Evolutionary conservation across 2,888 invertebrate species (phyloP).

Genomic region (Euclidia mi): DNA sequence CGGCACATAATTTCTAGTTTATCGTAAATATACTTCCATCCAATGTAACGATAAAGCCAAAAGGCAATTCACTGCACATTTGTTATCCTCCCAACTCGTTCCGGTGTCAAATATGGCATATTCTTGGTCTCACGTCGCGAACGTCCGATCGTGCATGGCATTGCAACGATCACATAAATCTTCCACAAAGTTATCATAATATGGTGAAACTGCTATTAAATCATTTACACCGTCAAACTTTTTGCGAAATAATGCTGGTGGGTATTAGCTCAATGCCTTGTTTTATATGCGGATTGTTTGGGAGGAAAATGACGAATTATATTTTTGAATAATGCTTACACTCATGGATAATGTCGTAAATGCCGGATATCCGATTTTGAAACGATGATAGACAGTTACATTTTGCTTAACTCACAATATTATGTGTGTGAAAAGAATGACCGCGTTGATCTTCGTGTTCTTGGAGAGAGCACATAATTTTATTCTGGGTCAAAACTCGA

Average conservation of each 20-base stretch:
- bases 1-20: too few species aligned
- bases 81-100: constrained; percentile 25
- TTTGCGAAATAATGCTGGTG: constrained; percentile 23
- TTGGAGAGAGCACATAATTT: too few species aligned
- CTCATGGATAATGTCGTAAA: too few species aligned
- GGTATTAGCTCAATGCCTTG: constrained; percentile 17
- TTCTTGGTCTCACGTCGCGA: constrained; percentile 41
- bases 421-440: too few species aligned
- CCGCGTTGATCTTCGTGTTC: too few species aligned
- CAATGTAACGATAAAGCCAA: too few species aligned
- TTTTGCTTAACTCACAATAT: too few species aligned
- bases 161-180: constrained; percentile 52
- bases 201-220: constrained; percentile 55
- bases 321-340: too few species aligned
- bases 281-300: not conserved
- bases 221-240: constrained; percentile 51
- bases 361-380: too few species aligned
- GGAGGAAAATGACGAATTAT: not conserved
- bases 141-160: constrained; percentile 64
- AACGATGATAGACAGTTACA: too few species aligned
- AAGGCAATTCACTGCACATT: not conserved
- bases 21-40: constrained; percentile 5
- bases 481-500: too few species aligned
- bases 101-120: constrained; percentile 55
- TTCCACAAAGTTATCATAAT: too few species aligned